A percentile compares a stretch with the other conserved stretches of the same genome.
Conservation (phyloP, 2,113 vertebrate species). For the Brevimyrus niger region DNA sequence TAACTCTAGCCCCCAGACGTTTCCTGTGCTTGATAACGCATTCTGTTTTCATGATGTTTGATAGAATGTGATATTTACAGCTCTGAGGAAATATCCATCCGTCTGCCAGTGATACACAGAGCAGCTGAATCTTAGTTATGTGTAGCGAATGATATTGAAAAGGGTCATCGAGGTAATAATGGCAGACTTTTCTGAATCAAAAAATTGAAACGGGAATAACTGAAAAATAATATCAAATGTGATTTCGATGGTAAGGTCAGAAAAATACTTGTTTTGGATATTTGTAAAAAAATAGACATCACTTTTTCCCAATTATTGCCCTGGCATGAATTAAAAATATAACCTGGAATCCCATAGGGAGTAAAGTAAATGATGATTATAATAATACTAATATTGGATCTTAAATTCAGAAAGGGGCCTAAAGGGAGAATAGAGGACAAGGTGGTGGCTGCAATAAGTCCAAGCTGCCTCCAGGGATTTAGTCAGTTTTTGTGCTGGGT, state of each 20-base stretch:
- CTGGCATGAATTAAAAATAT: neutral
- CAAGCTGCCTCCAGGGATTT: neutral
- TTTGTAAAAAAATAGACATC: neutral
- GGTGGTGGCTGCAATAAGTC: neutral
- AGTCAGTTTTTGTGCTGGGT: neutral
- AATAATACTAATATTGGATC: neutral
- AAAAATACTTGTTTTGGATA: neutral
- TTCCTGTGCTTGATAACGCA: neutral
- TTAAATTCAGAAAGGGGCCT: neutral
- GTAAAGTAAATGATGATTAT: neutral
- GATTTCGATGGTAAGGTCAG: neutral
- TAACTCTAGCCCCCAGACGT: too few species aligned
- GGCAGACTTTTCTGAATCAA: neutral
- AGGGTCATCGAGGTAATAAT: neutral
- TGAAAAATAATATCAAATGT: neutral
- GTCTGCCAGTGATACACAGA: neutral
- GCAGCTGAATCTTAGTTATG: neutral
- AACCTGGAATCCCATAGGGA: neutral
- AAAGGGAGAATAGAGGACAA: neutral
- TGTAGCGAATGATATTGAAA: neutral
- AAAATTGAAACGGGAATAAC: neutral
- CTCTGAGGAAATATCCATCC: conserved; percentile 1
- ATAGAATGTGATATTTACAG: neutral
- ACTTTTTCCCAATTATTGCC: neutral
- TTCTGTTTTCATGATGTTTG: neutral